A percentile compares a stretch with the other conserved stretches of the same genome.
Conservation (phyloP, 2,113 vertebrate species). For the Colius striatus region DNA sequence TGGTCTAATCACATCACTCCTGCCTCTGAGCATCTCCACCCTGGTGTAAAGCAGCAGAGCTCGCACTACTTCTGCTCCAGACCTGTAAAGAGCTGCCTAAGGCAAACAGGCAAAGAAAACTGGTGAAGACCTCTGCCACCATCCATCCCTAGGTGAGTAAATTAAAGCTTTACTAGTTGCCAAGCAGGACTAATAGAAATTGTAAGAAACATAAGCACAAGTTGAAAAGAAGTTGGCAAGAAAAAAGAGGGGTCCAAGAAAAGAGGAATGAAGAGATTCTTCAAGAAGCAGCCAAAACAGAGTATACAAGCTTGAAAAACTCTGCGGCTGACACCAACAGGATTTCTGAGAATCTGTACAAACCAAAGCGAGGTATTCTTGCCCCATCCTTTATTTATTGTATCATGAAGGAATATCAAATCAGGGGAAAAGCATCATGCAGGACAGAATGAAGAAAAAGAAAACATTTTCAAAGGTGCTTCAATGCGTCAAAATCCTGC, state of each 20-base stretch:
- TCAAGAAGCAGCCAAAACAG: neutral
- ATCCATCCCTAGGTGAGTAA: neutral
- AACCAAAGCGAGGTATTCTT: neutral
- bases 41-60: neutral
- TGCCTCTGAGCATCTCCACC: neutral
- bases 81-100: neutral
- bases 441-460: neutral
- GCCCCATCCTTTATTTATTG: neutral
- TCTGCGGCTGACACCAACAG: neutral
- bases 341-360: neutral
- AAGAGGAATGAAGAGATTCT: neutral
- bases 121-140: neutral
- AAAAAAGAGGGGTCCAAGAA: neutral
- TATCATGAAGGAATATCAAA: neutral
- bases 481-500: neutral
- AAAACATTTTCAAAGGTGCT: neutral
- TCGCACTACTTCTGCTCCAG: neutral
- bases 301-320: neutral
- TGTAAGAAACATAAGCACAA: neutral
- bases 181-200: neutral
- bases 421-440: neutral
- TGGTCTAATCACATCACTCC: neutral
- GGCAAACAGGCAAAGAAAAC: neutral
- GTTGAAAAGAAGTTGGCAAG: neutral
- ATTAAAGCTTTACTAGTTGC: neutral